These are phyloP conservation scores for Calypte anna DNA, from an alignment of 2,113 vertebrate genomes.

Conservation along the genomic window DNA sequence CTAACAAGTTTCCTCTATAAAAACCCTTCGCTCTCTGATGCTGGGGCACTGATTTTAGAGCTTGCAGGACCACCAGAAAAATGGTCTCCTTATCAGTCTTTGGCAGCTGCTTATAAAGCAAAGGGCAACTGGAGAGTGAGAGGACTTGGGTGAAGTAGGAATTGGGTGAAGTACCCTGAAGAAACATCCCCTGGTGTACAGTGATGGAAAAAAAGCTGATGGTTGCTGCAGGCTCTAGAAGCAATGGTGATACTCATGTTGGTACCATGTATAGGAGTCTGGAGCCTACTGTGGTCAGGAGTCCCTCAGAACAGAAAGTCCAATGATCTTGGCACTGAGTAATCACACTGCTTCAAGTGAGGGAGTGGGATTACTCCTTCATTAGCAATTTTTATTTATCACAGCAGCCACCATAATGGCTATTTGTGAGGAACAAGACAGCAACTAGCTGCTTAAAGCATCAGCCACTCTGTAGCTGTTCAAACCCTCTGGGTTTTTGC, in stretches of 20 bases:
- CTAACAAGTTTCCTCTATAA: constrained; percentile 28
- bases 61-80: neutral
- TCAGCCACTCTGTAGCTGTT: neutral
- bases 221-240: neutral
- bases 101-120: neutral
- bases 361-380: neutral
- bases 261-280: neutral
- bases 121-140: neutral
- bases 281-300: neutral
- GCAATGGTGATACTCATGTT: neutral
- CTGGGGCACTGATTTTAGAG: neutral
- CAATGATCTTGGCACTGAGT: neutral
- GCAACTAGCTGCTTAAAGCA: neutral
- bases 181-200: neutral
- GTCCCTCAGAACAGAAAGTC: neutral
- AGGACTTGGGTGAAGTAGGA: neutral
- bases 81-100: neutral
- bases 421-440: neutral
- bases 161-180: neutral
- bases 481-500: neutral
- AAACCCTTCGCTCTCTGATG: neutral
- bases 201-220: neutral
- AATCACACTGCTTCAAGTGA: neutral
- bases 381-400: neutral
- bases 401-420: neutral